Conservation (phyloP, 2,888 invertebrate species). For the Elysia crispata region DNA sequence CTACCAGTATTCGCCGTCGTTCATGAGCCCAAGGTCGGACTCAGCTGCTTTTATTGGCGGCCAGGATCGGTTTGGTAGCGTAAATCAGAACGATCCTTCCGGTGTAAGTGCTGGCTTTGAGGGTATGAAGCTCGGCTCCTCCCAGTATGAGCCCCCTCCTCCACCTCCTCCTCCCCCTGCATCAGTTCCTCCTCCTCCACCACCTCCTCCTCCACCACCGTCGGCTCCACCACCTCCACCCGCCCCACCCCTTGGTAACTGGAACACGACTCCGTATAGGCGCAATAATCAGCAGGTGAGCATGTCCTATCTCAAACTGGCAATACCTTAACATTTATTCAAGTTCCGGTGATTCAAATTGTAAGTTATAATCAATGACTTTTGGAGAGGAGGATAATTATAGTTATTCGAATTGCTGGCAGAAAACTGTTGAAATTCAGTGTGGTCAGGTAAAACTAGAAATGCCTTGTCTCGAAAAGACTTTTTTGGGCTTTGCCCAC, state of each 20-base stretch:
- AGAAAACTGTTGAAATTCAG: too few species aligned
- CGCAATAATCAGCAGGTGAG: constrained; percentile 50
- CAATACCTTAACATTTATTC: too few species aligned
- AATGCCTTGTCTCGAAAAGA: too few species aligned
- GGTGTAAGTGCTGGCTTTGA: constrained; percentile 31
- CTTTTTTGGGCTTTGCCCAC: too few species aligned
- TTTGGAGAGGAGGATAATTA: too few species aligned
- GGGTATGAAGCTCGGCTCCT: constrained; percentile 20
- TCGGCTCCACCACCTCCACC: constrained; percentile 57
- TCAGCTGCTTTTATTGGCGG: background rate
- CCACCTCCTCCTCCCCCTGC: constrained; percentile 50
- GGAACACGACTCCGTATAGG: constrained; percentile 44
- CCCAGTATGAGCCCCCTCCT: too few species aligned
- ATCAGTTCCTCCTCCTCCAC: constrained; percentile 51
- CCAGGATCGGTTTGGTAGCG: background rate
- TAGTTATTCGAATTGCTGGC: too few species aligned
- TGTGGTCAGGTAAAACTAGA: too few species aligned
- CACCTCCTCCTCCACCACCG: constrained; percentile 58
- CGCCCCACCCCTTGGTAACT: constrained; percentile 47
- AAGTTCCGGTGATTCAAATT: too few species aligned
- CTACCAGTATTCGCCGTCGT: constrained; percentile 26
- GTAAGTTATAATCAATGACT: too few species aligned
- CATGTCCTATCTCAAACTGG: too few species aligned
- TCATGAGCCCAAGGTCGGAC: constrained; percentile 39
- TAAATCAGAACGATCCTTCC: constrained; percentile 31